Conservation (phyloP, 2,797 vertebrate species). For the Anolis apletophallus region DNA sequence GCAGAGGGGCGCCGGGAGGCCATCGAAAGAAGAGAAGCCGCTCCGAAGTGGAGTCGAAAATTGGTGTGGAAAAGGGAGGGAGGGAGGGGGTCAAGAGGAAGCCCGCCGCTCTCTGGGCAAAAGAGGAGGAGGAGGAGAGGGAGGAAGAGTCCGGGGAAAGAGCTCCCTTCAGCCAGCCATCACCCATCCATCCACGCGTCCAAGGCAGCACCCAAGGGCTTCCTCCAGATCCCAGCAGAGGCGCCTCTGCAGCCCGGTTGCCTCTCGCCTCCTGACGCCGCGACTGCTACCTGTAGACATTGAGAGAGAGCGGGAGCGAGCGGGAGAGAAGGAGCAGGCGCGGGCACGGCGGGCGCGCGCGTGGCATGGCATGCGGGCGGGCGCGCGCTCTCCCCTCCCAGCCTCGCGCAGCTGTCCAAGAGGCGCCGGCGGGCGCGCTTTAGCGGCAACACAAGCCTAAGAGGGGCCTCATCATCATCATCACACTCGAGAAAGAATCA, state of each 20-base stretch:
- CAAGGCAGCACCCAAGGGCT: conserved; percentile 42
- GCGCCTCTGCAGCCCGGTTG: conserved; percentile 30
- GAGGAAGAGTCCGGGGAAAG: background rate
- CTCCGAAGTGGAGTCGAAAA: conserved; percentile 54
- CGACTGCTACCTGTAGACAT: conserved; percentile 72
- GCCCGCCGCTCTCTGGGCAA: conserved; percentile 11
- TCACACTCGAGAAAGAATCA: too few species aligned
- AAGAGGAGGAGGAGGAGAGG: too few species aligned
- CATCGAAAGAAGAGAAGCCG: too few species aligned
- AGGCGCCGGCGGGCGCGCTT: background rate
- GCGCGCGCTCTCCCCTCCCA: too few species aligned
- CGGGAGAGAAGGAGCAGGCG: conserved; percentile 30
- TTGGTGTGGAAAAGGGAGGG: background rate
- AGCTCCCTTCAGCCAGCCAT: conserved; percentile 6
- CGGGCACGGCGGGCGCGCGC: background rate
- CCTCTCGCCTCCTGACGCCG: background rate
- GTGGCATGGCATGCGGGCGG: background rate
- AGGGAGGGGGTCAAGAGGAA: background rate
- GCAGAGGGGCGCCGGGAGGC: background rate
- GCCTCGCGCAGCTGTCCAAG: background rate
- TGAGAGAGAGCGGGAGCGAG: background rate
- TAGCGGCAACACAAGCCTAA: background rate
- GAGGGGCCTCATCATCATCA: too few species aligned
- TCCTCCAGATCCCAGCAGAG: conserved; percentile 34
- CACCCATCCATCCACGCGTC: conserved; percentile 54